A percentile compares a stretch with the other conserved stretches of the same genome.
phyloP scores from a whole-genome alignment of 1,140 invertebrate species.

The Trachelipus rathkii region DNA sequence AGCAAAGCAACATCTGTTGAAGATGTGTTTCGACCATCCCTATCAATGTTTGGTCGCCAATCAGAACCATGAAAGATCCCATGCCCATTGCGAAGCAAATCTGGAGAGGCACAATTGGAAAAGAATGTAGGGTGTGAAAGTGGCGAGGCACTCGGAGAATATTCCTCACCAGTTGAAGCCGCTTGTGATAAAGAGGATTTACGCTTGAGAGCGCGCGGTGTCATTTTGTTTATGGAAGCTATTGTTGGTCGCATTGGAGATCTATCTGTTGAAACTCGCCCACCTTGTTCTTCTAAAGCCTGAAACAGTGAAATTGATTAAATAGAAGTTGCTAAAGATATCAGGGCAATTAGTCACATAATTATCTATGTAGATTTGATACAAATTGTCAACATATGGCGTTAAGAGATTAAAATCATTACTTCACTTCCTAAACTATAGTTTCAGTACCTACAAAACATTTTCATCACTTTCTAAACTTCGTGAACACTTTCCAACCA shows the following conservation, averaged over 20 bases:
- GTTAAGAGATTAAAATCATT: too few relatives aligned
- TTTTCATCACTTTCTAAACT: too few relatives aligned
- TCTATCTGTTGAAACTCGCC: neutral
- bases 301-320: too few relatives aligned
- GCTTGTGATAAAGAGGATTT: slow-evolving; percentile 45
- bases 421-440: too few relatives aligned
- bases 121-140: slow-evolving; percentile 20
- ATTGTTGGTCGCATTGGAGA: slow-evolving; percentile 66
- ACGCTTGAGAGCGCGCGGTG: slow-evolving; percentile 42
- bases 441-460: too few relatives aligned
- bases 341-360: too few relatives aligned
- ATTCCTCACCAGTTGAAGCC: slow-evolving; percentile 38
- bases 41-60: neutral
- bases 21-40: neutral
- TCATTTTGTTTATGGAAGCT: slow-evolving; percentile 69
- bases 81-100: slow-evolving; percentile 24
- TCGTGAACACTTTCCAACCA: too few relatives aligned
- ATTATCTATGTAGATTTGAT: too few relatives aligned
- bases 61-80: slow-evolving; percentile 29
- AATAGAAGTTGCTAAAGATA: too few relatives aligned
- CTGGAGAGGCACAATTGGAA: slow-evolving; percentile 26
- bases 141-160: slow-evolving; percentile 12
- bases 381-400: too few relatives aligned
- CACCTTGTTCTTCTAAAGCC: too few relatives aligned
- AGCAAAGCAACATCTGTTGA: neutral